Percentiles rank a stretch among this genome's conserved stretches.
These are phyloP conservation scores for Synanceia verrucosa DNA, from an alignment of 2,797 vertebrate species.

Conservation along the genomic window DNA sequence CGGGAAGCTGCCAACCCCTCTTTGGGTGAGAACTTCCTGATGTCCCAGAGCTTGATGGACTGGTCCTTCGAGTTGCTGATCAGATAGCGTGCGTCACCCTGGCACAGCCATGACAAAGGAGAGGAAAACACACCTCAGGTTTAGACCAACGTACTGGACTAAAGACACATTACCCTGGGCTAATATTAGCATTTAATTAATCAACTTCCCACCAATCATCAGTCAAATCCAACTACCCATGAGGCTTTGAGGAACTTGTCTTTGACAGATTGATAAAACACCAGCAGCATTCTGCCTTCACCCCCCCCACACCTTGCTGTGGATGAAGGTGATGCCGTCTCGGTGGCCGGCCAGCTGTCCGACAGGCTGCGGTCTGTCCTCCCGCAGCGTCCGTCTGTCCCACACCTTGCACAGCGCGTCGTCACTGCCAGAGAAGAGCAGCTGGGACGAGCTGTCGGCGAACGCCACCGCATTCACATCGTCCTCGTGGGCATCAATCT, in stretches of 20 bases:
- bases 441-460: conserved; percentile 91
- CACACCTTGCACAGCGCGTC: conserved; percentile 95
- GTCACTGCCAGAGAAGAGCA: conserved; percentile 93
- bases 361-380: conserved; percentile 91
- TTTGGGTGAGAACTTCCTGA: conserved; percentile 90
- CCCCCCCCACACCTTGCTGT: conserved; percentile 87
- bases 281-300: not conserved
- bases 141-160: not conserved
- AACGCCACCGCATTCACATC: conserved; percentile 94
- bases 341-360: conserved; percentile 92
- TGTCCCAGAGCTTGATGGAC: conserved; percentile 95
- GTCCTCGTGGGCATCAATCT: conserved; percentile 94
- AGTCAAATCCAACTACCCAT: not conserved
- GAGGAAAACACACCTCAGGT: not conserved
- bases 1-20: conserved; percentile 92
- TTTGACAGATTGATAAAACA: conserved; percentile 31
- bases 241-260: conserved; percentile 3
- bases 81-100: conserved; percentile 93
- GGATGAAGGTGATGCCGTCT: conserved; percentile 96
- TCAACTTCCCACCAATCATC: not conserved
- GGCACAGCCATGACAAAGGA: not conserved
- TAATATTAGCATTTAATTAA: conserved; percentile 14
- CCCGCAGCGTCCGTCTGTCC: conserved; percentile 92
- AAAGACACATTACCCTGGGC: not conserved
- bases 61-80: conserved; percentile 97